A percentile compares a stretch with the other conserved stretches of the same genome.
phyloP scores from a whole-genome alignment of 2,888 invertebrate genomes.

The Lasioglossum calceatum region DNA sequence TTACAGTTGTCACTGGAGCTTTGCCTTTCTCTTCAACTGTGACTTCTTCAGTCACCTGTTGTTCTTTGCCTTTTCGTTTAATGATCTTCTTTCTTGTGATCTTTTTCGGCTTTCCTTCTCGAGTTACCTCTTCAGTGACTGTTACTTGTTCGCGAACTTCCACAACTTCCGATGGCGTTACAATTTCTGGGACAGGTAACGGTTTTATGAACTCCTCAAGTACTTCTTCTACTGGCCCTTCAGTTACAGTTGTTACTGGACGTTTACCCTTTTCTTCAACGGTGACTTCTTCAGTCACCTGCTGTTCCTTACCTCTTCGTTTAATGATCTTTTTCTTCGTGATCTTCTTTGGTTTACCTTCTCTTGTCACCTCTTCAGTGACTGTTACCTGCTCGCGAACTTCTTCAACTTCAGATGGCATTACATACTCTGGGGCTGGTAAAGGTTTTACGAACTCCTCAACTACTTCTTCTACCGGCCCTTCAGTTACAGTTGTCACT shows the following conservation, averaged over 20 bases:
- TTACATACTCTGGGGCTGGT: too few relatives aligned
- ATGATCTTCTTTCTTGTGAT: slow-evolving; percentile 76
- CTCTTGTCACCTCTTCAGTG: slow-evolving; percentile 77
- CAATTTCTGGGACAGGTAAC: too few relatives aligned
- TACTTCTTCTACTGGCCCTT: slow-evolving; percentile 71
- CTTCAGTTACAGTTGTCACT: too few relatives aligned
- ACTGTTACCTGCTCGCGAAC: slow-evolving; percentile 53
- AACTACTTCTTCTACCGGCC: too few relatives aligned
- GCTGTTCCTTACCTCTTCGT: slow-evolving; percentile 73
- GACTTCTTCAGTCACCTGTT: slow-evolving; percentile 72
- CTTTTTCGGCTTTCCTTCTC: slow-evolving; percentile 74
- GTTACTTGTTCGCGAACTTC: neutral
- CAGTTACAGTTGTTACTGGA: slow-evolving; percentile 72
- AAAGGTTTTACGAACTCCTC: too few relatives aligned
- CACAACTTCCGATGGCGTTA: slow-evolving; percentile 58
- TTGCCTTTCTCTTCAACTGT: slow-evolving; percentile 54
- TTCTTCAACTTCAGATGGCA: too few relatives aligned
- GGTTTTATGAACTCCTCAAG: slow-evolving; percentile 58
- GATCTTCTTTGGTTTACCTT: slow-evolving; percentile 74
- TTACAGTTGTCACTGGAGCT: slow-evolving; percentile 72
- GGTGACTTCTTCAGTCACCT: slow-evolving; percentile 74
- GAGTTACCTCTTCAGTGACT: too few relatives aligned
- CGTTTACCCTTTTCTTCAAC: slow-evolving; percentile 57
- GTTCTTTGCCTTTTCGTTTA: slow-evolving; percentile 77
- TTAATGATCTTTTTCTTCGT: slow-evolving; percentile 76